Percentiles rank a stretch among this genome's conserved stretches.
Evolutionary conservation across 2,888 invertebrate species (phyloP).

Genomic region (Polydrusus cervinus): DNA sequence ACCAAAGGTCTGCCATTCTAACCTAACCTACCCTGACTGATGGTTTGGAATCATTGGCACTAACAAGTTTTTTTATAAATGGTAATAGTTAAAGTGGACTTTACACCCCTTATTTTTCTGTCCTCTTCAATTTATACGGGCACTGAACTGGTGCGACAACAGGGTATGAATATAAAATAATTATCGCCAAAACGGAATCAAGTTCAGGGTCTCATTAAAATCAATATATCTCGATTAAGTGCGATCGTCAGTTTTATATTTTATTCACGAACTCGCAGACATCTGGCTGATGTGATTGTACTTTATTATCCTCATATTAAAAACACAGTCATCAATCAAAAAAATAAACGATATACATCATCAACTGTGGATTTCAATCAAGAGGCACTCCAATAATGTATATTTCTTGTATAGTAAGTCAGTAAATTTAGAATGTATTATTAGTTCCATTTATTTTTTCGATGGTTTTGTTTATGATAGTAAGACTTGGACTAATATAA

Average conservation of each 20-base stretch:
- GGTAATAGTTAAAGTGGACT: too few relatives aligned
- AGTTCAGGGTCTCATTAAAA: conserved; percentile 38
- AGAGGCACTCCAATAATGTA: neutral
- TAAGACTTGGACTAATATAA: too few relatives aligned
- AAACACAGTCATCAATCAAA: conserved; percentile 2
- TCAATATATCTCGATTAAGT: conserved; percentile 27
- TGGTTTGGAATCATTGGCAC: too few relatives aligned
- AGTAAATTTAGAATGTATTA: neutral
- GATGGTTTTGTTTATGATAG: too few relatives aligned
- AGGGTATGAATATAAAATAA: conserved; percentile 35
- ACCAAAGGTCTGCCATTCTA: too few relatives aligned
- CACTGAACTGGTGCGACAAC: conserved; percentile 29
- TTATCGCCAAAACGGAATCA: conserved; percentile 26
- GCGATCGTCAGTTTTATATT: conserved; percentile 11
- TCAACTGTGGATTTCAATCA: neutral
- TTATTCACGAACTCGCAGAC: conserved; percentile 7
- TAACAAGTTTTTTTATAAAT: too few relatives aligned
- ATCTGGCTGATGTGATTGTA: conserved; percentile 8
- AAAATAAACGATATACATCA: conserved; percentile 2
- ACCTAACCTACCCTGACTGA: too few relatives aligned
- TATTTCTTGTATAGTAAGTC: neutral
- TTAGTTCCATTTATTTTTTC: too few relatives aligned
- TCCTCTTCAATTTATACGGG: neutral
- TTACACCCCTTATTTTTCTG: too few relatives aligned
- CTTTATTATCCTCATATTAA: neutral